Evolutionary conservation across 2,113 vertebrate genomes (phyloP), one percentile per base, ranked within the genome.

Genomic region (Caranx melampygus): DNA sequence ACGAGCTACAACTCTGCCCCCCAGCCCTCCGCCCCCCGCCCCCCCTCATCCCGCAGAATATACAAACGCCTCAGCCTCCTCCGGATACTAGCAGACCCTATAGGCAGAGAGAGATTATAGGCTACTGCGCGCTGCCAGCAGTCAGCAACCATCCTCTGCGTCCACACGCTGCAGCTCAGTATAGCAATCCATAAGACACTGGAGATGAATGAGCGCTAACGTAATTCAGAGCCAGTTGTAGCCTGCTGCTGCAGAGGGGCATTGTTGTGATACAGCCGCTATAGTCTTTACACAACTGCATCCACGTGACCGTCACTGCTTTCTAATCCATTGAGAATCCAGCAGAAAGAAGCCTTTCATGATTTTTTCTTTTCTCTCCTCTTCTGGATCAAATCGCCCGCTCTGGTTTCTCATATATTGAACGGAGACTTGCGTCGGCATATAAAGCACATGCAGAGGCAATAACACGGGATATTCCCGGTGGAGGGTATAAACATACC

Each of bases 281-380:
- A 26, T 26, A 68, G 78, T 83, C 84, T 85, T 83, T 78, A 85
- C 88, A 85, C 89, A 88, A 89, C 88, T 92, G 86, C 62, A 73
- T 73, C 85, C 92, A 94, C 91, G 92, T 94, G 92, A 95, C 85
- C 81, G 83, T 72, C 84, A 51, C 82, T 68, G 92, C 84, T 91
- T 91, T 91, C 88, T 91, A 88, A 91, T 92, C 91, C 90, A 89
- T 84, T 82, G 85, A 92, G 86, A 86, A 89, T 65, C 75, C 82
- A 68, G 64, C 67, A 90, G 84, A 90, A 86, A 83, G 83, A 40
- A 91, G 70, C 83, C 69, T 89, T 90, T 90, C 65, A 83, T 90
- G 87, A 77, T 76, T 84, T 78, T 78, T 49, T 45, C 5, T 31
- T 35, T 26, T 26, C 26, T 26, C 26, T 26, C 7, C n/a, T 12